Base-by-base conservation (phyloP, 2,113 vertebrate genomes). In the Salminus brasiliensis region DNA sequence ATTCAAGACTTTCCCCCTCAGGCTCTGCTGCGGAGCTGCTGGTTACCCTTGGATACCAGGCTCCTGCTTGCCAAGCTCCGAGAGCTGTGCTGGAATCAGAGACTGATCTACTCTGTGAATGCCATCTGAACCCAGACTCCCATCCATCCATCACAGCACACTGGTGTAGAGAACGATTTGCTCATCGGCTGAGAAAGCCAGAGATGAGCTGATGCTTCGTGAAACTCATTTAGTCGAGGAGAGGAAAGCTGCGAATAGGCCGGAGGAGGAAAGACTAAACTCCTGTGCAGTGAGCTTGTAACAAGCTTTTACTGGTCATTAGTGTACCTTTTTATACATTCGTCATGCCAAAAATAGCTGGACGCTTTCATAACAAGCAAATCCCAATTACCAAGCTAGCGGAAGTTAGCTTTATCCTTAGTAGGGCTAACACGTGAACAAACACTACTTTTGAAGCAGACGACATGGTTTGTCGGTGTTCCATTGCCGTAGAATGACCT, bases 1-100 rank as follows among this genome's bases (percentile, higher is more conserved):
- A 29, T 74, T 70, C 18, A 21, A 76, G 71, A 30, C 25, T 23
- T 52, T 39, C 23, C 43, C 72, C 53, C 39, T 30, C 16, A 71
- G n/a, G n/a, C 30, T 27, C 49, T 69, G 23, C 49, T 69, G 23
- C 23, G 52, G 49, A 39, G 34, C 34, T 23, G 60, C 45, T 55
- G 29, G 84, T 86, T 80, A 63, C 80, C 81, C 62, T 69, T 82
- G 76, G 81, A 63, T 82, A 84, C 83, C 39, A 59, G 53, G 32
- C 41, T 43, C 67, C 63, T 68, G 34, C 45, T 23, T 41, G 9
- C 65, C 18, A 21, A 57, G 5, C 2, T 7, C 18, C 49, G 32
- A 34, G 34, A 66, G 32, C 34, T 5, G 10, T 36, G 32, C 66
- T 45, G 74, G 25, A 81, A 30, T 68, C 52, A 34, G 74, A 73